Evolutionary conservation across 2,888 invertebrate genomes (phyloP).

Genomic region (Agonopterix arenella): DNA sequence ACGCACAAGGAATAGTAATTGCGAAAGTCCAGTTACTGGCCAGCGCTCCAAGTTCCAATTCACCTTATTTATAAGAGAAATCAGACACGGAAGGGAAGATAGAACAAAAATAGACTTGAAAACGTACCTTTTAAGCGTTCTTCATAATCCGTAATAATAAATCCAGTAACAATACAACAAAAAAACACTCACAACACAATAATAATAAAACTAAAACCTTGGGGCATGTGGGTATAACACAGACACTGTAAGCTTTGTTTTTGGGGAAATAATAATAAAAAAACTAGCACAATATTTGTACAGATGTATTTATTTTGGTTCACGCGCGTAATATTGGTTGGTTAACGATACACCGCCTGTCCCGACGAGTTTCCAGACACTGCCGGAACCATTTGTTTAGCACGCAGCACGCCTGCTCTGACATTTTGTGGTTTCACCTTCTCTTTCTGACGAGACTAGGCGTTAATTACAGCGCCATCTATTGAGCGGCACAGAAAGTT

Average conservation of each 20-base stretch:
- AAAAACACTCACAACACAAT: slow-evolving; percentile 61
- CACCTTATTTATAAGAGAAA: slow-evolving; percentile 17
- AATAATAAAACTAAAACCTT: slow-evolving; percentile 27
- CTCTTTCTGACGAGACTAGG: slow-evolving; percentile 47
- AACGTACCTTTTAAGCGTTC: slow-evolving; percentile 11
- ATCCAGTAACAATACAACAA: slow-evolving; percentile 68
- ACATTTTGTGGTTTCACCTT: slow-evolving; percentile 17
- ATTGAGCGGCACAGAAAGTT: neutral
- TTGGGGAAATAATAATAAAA: slow-evolving; percentile 51
- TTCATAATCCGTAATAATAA: slow-evolving; percentile 63
- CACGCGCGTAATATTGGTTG: slow-evolving; percentile 41
- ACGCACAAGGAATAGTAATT: slow-evolving; percentile 69
- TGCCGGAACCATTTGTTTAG: slow-evolving; percentile 51
- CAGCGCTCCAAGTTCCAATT: slow-evolving; percentile 19
- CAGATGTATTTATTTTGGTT: slow-evolving; percentile 70
- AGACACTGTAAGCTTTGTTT: slow-evolving; percentile 43
- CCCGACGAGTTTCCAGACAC: slow-evolving; percentile 51
- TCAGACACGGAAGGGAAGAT: slow-evolving; percentile 10
- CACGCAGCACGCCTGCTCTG: slow-evolving; percentile 13
- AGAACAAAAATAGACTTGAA: slow-evolving; percentile 10
- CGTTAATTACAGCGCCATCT: slow-evolving; percentile 9
- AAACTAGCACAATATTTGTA: slow-evolving; percentile 67
- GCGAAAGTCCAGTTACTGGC: slow-evolving; percentile 70
- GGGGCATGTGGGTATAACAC: slow-evolving; percentile 29
- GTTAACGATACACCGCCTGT: slow-evolving; percentile 22